A percentile compares a stretch with the other conserved stretches of the same genome.
Conservation (phyloP, 2,888 invertebrate genomes). For the Drosophila falleni region DNA sequence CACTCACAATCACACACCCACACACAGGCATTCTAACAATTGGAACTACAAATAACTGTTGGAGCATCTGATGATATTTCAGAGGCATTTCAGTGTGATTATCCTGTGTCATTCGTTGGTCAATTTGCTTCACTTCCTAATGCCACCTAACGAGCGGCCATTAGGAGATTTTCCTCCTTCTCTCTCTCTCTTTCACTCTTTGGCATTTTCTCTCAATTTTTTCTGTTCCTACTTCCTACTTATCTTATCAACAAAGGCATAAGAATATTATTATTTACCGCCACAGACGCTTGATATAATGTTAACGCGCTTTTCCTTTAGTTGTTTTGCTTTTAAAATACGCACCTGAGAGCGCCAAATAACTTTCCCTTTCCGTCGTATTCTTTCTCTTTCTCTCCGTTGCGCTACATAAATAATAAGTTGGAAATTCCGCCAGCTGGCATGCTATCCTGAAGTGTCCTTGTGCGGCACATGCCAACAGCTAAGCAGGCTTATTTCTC, state of each 20-base stretch:
- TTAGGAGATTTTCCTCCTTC: slow-evolving; percentile 42
- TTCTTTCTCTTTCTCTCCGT: not conserved
- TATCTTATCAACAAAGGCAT: slow-evolving; percentile 22
- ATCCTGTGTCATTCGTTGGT: slow-evolving; percentile 42
- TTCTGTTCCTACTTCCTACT: not conserved
- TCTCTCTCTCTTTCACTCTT: not conserved
- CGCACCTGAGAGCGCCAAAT: slow-evolving; percentile 59
- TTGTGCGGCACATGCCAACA: slow-evolving; percentile 41
- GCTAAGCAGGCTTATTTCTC: slow-evolving; percentile 54
- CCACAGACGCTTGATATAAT: slow-evolving; percentile 37
- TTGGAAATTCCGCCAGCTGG: slow-evolving; percentile 36
- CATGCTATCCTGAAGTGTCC: slow-evolving; percentile 37
- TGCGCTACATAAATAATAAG: slow-evolving; percentile 70
- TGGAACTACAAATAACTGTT: slow-evolving; percentile 28
- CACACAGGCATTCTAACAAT: slow-evolving; percentile 6
- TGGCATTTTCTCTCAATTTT: not conserved
- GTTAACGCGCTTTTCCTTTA: slow-evolving; percentile 27
- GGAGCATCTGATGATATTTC: slow-evolving; percentile 23
- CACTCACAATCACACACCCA: not conserved
- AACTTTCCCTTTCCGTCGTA: not conserved
- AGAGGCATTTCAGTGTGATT: slow-evolving; percentile 36
- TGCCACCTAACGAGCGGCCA: slow-evolving; percentile 68
- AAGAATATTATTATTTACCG: slow-evolving; percentile 44
- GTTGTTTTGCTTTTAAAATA: slow-evolving; percentile 49
- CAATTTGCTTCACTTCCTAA: slow-evolving; percentile 51